Evolutionary conservation across 2,797 vertebrate species (phyloP), one percentile per base, ranked within the genome.

Genomic region (Pogonophryne albipinna): DNA sequence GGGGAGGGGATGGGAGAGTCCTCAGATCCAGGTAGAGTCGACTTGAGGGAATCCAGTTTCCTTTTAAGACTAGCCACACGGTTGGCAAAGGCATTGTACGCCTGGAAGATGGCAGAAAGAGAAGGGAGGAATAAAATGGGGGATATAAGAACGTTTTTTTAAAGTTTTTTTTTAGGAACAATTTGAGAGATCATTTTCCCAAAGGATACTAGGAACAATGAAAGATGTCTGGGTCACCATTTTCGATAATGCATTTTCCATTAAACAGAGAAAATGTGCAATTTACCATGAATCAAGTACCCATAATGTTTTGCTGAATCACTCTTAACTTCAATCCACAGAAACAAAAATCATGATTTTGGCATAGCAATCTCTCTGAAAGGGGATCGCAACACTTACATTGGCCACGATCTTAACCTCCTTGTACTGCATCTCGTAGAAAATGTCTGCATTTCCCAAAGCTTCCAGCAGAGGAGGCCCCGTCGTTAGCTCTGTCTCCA

Each of bases 391-490:
- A 20, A 62, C 59, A 96, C 98, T 97, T 89, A 99, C 98, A 6
- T 99, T 99, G 9, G 97, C 98, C 11, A 99, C 98, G 59, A 99
- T 97, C 89, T 99, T 99, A 74, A 99, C 98, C 81, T 99, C 98
- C 83, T 98, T 99, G 88, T 98, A 99, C 80, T 99, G 98, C 38
- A 97, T 98, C 91, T 99, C 97, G 0, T 99, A 99, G 85, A 99
- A 99, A 61, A 99, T 96, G 2, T 98, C 97, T 0, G 98, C 97
- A 0, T 99, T 98, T 87, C 97, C 97, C 74, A 99, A 85, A 20
- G 96, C 96, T 68, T 99, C 98, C 1, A 97, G 95, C 50, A 99
- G 90, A 0, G 96, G 93, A 14, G 98, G 97, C 5, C 96, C 96
- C 0, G 94, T 94, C 76, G 96, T 96, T 92, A 98, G 93, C 45